Evolutionary conservation across 2,888 invertebrate genomes (phyloP).

Genomic region (Melinopterus prodromus): DNA sequence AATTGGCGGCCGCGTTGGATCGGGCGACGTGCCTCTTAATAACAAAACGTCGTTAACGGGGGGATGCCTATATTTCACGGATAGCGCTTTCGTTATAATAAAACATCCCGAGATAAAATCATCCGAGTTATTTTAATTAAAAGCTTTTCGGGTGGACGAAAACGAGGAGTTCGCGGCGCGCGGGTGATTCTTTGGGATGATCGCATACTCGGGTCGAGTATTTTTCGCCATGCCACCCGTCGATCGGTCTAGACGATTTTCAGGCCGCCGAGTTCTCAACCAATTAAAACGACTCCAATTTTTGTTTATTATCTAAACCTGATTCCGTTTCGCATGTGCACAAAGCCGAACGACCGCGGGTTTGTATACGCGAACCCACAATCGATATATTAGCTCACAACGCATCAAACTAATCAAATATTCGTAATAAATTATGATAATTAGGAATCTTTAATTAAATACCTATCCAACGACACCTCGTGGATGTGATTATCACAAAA

Average conservation of each 20-base stretch:
- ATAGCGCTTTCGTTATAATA: slow-evolving; percentile 37
- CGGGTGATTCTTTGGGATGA: slow-evolving; percentile 39
- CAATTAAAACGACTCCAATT: slow-evolving; percentile 58
- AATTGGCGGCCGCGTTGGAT: slow-evolving; percentile 10
- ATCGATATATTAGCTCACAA: too few relatives aligned
- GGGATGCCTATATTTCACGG: slow-evolving; percentile 20
- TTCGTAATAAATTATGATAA: too few relatives aligned
- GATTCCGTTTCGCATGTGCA: slow-evolving; percentile 43
- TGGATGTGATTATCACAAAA: too few relatives aligned
- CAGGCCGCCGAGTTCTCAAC: slow-evolving; percentile 54
- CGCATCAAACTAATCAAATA: too few relatives aligned
- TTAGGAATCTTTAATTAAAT: too few relatives aligned
- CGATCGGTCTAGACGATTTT: slow-evolving; percentile 52
- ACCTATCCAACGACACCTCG: too few relatives aligned
- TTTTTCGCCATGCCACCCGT: slow-evolving; percentile 57
- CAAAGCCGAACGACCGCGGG: too few relatives aligned
- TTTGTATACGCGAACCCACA: too few relatives aligned
- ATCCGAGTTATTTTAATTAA: slow-evolving; percentile 59
- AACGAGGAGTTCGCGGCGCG: slow-evolving; percentile 37
- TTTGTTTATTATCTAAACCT: slow-evolving; percentile 58
- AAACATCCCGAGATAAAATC: slow-evolving; percentile 49
- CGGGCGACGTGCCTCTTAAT: slow-evolving; percentile 20
- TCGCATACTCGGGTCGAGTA: slow-evolving; percentile 48
- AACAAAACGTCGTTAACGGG: slow-evolving; percentile 18
- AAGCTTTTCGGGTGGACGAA: slow-evolving; percentile 49